Base-by-base conservation (phyloP, 2,888 invertebrate species). In the Elysia crispata region DNA sequence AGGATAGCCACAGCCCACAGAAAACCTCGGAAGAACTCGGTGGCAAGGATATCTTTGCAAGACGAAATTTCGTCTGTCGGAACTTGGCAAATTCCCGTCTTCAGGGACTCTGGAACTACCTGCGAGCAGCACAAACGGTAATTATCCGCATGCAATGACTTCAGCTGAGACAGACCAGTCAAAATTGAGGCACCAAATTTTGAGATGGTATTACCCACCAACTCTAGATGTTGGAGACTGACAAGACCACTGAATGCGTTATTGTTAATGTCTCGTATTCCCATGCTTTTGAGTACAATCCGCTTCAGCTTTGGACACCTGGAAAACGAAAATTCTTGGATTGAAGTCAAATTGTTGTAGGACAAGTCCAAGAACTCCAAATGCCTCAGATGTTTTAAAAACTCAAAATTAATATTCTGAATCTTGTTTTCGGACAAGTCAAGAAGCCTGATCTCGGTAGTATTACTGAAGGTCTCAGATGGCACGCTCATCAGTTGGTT, bases 1-100 rank as follows among this genome's bases (percentile, higher is more conserved):
- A 81, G 77, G 0, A 67, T 6, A 25, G 77, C 80, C 28, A 81
- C 66, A 11, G 67, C 23, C 80, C 80, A 81, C 57, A 81, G 28
- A 41, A 67, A 72, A 23, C 60, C 77, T 49, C 80, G 31, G 70
- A 54, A 73, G 33, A 80, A 77, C 23, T 23, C 50, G 11, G 69
- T 60, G 30, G 76, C 76, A 0, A 80, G 62, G 20, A 80, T 33
- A 25, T 80, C 80, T 0, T 67, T 49, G 18, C 80, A 80, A 0
- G 80, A 80, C 5, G 80, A 80, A 20, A 80, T 50, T 50, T 76
- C 76, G 33, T 80, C 70, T 28, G 15, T 30, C 0, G 80, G 70
- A 30, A 76, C 67, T n/a, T 57, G 13, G 50, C 80, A 80, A n/a
- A 23, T 50, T 1, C n/a, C 13, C 20, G 20, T 18, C 6, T 33